phyloP scores from a whole-genome alignment of 2,797 vertebrate genomes.

The Botia almorhae region DNA sequence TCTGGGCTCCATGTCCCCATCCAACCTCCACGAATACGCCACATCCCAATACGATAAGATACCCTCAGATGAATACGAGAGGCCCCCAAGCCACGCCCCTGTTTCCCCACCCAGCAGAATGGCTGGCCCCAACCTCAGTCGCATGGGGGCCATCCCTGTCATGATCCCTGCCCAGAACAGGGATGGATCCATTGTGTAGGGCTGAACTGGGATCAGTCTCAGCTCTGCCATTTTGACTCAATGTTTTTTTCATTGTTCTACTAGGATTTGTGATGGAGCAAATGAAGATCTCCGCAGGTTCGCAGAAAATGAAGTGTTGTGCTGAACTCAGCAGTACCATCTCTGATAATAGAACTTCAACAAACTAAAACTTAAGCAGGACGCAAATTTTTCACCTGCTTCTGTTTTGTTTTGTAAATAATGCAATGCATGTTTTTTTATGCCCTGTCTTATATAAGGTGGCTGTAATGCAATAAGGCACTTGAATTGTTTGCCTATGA shows the following conservation, averaged over 20 bases:
- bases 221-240: constrained; percentile 28
- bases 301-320: constrained; percentile 52
- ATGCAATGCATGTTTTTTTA: constrained; percentile 62
- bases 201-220: constrained; percentile 13
- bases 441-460: background rate
- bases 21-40: constrained; percentile 92
- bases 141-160: constrained; percentile 95
- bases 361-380: constrained; percentile 40
- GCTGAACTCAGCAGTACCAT: background rate
- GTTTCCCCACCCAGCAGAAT: constrained; percentile 83
- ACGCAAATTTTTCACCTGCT: constrained; percentile 63
- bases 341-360: constrained; percentile 61
- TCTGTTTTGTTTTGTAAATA: constrained; percentile 77
- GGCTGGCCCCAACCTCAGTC: constrained; percentile 93
- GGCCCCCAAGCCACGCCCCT: constrained; percentile 80
- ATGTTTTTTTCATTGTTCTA: constrained; percentile 21
- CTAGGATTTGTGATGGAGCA: constrained; percentile 40
- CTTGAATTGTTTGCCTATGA: constrained; percentile 36
- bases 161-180: constrained; percentile 98
- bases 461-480: constrained; percentile 13
- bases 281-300: constrained; percentile 58
- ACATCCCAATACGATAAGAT: constrained; percentile 93
- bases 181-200: constrained; percentile 96
- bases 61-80: constrained; percentile 89
- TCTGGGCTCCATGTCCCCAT: constrained; percentile 96